Evolutionary conservation across 2,113 vertebrate genomes (phyloP), one percentile per base, ranked within the genome.

Genomic region (Callipepla californica): DNA sequence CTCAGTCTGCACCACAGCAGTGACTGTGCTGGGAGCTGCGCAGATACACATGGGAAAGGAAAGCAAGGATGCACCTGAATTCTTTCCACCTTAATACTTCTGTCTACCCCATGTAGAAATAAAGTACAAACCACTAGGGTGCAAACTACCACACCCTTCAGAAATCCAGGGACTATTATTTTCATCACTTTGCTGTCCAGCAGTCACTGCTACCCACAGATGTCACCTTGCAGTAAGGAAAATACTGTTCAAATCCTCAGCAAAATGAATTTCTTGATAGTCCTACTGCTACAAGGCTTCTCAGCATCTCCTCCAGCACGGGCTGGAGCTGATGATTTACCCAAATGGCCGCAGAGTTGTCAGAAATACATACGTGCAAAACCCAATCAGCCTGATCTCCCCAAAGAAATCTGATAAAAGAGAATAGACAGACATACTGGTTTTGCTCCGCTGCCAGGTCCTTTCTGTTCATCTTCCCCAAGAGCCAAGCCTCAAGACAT

Each of bases 361-460:
- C 93, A 96, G 95, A 94, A 94, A 92, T 73, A 81, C 48, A 3
- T 89, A 62, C 14, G 63, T 85, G 77, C 93, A 96, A 97, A 97
- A 96, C 88, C 91, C 92, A 96, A 97, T 97, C 92, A 95, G 95
- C 95, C 89, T 96, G 90, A 95, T 93, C 90, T 96, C 90, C 90
- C 87, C 58, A 69, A 90, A 96, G 90, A 93, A 87, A 95, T 96
- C 90, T 93, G 92, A 95, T 96, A 91, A 93, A 90, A 88, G 61
- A 92, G 88, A 88, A 93, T 55, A 48, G 53, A 53, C 62, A 76
- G 87, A 77, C 77, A 50, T 76, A 85, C 82, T 72, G 77, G 76
- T 83, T 94, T 95, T 88, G 93, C 90, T 85, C 65, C 48, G 94
- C 61, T 96, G 93, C 94, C 93, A 96, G 93, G 87, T 91, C 82